phyloP scores from a whole-genome alignment of 2,888 invertebrate genomes.

The Brachyptera putata region DNA sequence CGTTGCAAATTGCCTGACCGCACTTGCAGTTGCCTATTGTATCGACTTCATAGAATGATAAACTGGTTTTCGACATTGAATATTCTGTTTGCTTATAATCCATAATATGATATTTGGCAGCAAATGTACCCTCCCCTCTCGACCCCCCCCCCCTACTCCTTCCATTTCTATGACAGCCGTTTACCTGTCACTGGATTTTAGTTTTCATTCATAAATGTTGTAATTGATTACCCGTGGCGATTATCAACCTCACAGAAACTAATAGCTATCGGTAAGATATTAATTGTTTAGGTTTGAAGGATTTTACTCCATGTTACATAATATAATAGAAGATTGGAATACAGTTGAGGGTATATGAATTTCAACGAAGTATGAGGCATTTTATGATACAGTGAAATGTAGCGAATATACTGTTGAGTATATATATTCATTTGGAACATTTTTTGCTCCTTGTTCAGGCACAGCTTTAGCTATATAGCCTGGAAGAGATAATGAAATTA shows the following conservation, averaged over 20 bases:
- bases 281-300: conserved; percentile 16
- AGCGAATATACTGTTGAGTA: too few relatives aligned
- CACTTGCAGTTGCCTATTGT: conserved; percentile 3
- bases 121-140: not conserved
- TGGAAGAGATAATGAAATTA: too few relatives aligned
- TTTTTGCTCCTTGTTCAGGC: too few relatives aligned
- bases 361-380: too few relatives aligned
- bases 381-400: too few relatives aligned
- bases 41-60: not conserved
- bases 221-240: conserved; percentile 24
- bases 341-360: too few relatives aligned
- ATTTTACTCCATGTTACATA: conserved; percentile 13
- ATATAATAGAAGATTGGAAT: too few relatives aligned
- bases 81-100: not conserved
- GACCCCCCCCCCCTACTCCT: not conserved
- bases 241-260: conserved; percentile 3
- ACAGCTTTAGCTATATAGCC: too few relatives aligned
- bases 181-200: conserved; percentile 17
- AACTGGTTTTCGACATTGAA: not conserved
- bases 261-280: conserved; percentile 3
- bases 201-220: conserved; percentile 11
- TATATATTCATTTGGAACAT: too few relatives aligned
- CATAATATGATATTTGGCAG: too few relatives aligned
- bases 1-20: not conserved
- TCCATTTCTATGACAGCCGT: not conserved